phyloP scores from a whole-genome alignment of 2,888 invertebrate species.

The Orthosia cruda region DNA sequence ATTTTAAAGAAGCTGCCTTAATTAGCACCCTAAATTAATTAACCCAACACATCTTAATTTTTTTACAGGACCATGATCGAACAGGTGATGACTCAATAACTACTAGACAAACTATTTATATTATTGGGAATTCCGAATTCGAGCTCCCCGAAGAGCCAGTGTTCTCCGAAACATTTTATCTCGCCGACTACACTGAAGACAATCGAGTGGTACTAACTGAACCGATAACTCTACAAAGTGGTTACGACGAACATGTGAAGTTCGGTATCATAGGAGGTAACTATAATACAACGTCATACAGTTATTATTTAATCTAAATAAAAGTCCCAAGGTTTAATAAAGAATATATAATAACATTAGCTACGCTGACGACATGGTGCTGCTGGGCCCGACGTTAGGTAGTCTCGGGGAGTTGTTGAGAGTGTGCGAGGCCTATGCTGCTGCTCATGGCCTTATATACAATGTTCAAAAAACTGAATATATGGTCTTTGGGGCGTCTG shows the following conservation, averaged over 20 bases:
- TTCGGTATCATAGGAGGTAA: slow-evolving; percentile 84
- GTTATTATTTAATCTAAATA: not conserved
- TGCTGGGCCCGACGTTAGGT: too few species aligned
- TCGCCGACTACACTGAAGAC: slow-evolving; percentile 82
- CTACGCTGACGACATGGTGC: too few species aligned
- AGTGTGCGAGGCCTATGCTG: too few species aligned
- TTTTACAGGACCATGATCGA: slow-evolving; percentile 82
- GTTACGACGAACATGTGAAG: slow-evolving; percentile 80
- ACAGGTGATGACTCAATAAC: slow-evolving; percentile 79
- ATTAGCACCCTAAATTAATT: not conserved
- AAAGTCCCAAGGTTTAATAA: not conserved
- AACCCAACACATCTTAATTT: not conserved
- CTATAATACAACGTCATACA: slow-evolving; percentile 4
- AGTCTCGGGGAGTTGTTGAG: too few species aligned
- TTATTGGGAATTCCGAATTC: slow-evolving; percentile 81
- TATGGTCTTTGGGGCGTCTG: too few species aligned
- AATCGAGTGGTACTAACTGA: slow-evolving; percentile 75
- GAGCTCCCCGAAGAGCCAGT: slow-evolving; percentile 86
- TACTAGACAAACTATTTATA: slow-evolving; percentile 77
- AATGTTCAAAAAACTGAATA: too few species aligned
- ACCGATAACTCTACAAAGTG: slow-evolving; percentile 79
- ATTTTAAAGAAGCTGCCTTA: too few species aligned
- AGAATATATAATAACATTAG: too few species aligned
- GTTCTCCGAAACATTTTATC: slow-evolving; percentile 87
- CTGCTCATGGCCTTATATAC: too few species aligned